These are phyloP conservation scores for Thelaira solivaga DNA, from an alignment of 2,888 invertebrate genomes.

Conservation along the genomic window DNA sequence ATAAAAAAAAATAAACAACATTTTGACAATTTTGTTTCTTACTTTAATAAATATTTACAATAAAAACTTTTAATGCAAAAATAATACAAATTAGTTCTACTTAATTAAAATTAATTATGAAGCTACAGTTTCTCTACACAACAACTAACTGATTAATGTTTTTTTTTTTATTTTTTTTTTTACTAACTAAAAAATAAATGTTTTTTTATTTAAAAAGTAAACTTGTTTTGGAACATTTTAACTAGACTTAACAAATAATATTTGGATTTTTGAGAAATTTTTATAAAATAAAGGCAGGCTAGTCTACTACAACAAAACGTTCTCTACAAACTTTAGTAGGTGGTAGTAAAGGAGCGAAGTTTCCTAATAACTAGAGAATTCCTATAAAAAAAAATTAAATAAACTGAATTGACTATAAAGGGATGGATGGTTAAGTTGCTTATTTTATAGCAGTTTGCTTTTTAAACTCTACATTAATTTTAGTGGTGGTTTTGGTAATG, in stretches of 20 bases:
- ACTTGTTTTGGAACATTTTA: constrained; percentile 2
- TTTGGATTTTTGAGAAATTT: constrained; percentile 52
- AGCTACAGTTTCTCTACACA: too few species aligned
- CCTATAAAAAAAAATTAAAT: constrained; percentile 14
- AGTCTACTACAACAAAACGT: background rate
- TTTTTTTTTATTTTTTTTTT: too few species aligned
- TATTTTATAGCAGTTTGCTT: background rate
- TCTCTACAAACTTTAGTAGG: constrained; percentile 35
- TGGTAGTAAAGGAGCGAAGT: background rate
- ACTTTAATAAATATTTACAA: too few species aligned
- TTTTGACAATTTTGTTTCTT: too few species aligned
- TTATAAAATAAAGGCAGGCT: background rate
- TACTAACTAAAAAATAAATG: too few species aligned
- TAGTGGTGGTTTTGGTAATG: constrained; percentile 51
- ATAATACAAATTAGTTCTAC: too few species aligned
- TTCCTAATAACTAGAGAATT: background rate
- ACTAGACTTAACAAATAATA: constrained; percentile 49
- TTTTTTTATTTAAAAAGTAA: background rate
- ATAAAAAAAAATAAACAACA: too few species aligned
- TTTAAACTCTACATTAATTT: background rate
- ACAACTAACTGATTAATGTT: too few species aligned
- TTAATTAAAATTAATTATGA: too few species aligned
- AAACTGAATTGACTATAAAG: constrained; percentile 55
- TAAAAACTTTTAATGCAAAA: too few species aligned
- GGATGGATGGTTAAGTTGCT: constrained; percentile 35